Percentiles rank a stretch among this genome's conserved stretches.
Evolutionary conservation across 2,113 vertebrate genomes (phyloP).

Genomic region (Dolichallabes microphthalmus): DNA sequence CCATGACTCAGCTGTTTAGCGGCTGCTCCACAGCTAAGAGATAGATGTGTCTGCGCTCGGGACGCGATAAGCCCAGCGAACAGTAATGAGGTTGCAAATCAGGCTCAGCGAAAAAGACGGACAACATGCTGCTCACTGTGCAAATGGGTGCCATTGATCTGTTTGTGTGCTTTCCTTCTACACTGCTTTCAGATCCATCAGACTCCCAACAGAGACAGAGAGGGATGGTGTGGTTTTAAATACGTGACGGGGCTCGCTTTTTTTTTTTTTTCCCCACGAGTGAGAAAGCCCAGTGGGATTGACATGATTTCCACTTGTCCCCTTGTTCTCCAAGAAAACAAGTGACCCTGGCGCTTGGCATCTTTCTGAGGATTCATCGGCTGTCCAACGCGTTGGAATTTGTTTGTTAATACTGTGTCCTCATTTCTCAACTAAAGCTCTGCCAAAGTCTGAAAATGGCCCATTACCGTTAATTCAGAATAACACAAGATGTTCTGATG

Average conservation of each 20-base stretch:
- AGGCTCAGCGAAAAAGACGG: slow-evolving; percentile 47
- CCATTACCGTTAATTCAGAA: slow-evolving; percentile 14
- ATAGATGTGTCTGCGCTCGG: background rate
- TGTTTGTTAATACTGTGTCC: slow-evolving; percentile 27
- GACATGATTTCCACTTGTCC: slow-evolving; percentile 53
- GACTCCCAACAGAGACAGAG: slow-evolving; percentile 27
- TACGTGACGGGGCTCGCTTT: slow-evolving; percentile 27
- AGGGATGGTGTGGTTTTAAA: slow-evolving; percentile 17
- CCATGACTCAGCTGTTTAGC: slow-evolving; percentile 23
- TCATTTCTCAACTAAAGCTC: slow-evolving; percentile 16
- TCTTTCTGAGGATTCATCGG: slow-evolving; percentile 21
- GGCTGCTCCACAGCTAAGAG: background rate
- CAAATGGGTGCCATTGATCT: slow-evolving; percentile 33
- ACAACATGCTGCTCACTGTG: slow-evolving; percentile 1
- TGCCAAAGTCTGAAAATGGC: slow-evolving; percentile 20
- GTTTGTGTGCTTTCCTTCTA: slow-evolving; percentile 32
- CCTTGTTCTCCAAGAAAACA: slow-evolving; percentile 40
- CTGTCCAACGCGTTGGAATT: slow-evolving; percentile 27
- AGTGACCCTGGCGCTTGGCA: background rate
- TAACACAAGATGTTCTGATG: slow-evolving; percentile 22
- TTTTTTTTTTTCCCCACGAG: background rate
- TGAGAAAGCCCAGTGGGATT: slow-evolving; percentile 38
- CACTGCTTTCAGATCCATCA: slow-evolving; percentile 1
- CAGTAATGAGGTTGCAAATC: slow-evolving; percentile 24
- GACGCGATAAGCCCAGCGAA: background rate